phyloP scores from a whole-genome alignment of 2,113 vertebrate genomes.

The Amblyopsis rosae region DNA sequence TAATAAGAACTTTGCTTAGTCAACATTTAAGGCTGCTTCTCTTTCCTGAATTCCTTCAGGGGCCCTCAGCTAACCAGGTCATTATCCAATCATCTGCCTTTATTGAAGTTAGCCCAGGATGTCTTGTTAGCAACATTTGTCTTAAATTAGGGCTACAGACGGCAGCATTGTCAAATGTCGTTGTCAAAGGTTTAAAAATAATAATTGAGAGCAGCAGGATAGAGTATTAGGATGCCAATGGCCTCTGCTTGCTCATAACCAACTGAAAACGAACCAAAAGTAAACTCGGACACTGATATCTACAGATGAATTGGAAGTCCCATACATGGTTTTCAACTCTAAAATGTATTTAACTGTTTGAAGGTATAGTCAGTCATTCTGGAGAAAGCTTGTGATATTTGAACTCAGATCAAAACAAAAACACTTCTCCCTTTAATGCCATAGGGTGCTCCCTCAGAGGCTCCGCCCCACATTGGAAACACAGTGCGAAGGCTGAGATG shows the following conservation, averaged over 20 bases:
- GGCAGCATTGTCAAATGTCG: slow-evolving; percentile 63
- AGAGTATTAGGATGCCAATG: slow-evolving; percentile 35
- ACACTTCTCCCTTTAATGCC: too few relatives aligned
- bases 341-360: too few relatives aligned
- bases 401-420: too few relatives aligned
- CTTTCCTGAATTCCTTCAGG: slow-evolving; percentile 13
- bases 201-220: slow-evolving; percentile 62
- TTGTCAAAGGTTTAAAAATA: slow-evolving; percentile 59
- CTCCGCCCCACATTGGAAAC: too few relatives aligned
- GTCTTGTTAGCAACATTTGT: slow-evolving; percentile 71
- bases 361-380: too few relatives aligned
- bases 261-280: slow-evolving; percentile 23
- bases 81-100: slow-evolving; percentile 61
- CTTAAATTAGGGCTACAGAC: slow-evolving; percentile 59
- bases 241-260: slow-evolving; percentile 33
- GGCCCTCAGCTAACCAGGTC: slow-evolving; percentile 38
- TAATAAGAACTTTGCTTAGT: too few relatives aligned
- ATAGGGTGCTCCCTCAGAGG: too few relatives aligned
- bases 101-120: slow-evolving; percentile 47
- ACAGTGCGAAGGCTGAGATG: too few relatives aligned
- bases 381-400: too few relatives aligned
- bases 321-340: too few relatives aligned
- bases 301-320: slow-evolving; percentile 6
- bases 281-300: slow-evolving; percentile 29
- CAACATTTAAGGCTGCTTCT: not conserved